Percentiles rank a stretch among this genome's conserved stretches.
These are phyloP conservation scores for Brachionus rotundiformis DNA, from an alignment of 1,140 invertebrate species.

Conservation along the genomic window DNA sequence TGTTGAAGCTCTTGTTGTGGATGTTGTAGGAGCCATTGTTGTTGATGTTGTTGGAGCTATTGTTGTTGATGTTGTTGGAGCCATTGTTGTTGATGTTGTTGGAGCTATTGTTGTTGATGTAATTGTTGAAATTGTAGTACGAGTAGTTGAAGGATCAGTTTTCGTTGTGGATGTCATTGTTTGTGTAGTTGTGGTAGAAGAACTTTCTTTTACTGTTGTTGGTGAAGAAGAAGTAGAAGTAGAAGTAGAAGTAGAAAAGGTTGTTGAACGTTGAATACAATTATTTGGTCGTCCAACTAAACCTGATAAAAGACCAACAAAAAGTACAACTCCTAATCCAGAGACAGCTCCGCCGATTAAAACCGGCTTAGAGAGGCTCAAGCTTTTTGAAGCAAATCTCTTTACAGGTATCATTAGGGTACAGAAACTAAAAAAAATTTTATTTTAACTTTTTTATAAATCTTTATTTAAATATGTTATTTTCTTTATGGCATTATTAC, in stretches of 20 bases:
- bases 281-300: slow-evolving; percentile 37
- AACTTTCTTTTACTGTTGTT: background rate
- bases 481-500: background rate
- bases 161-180: background rate
- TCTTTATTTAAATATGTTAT: background rate
- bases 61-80: background rate
- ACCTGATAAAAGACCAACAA: slow-evolving; percentile 29
- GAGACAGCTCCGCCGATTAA: background rate
- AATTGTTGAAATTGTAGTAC: background rate
- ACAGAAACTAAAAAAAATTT: background rate
- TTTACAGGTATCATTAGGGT: background rate
- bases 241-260: background rate
- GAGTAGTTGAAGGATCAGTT: background rate
- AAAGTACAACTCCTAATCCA: background rate
- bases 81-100: background rate
- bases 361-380: background rate
- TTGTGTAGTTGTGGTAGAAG: background rate
- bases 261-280: slow-evolving; percentile 25
- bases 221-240: background rate
- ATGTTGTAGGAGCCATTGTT: background rate
- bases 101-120: background rate
- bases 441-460: background rate
- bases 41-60: background rate
- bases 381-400: background rate
- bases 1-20: background rate